Conservation (phyloP, 2,113 vertebrate genomes). For the Hippocampus abdominalis region DNA sequence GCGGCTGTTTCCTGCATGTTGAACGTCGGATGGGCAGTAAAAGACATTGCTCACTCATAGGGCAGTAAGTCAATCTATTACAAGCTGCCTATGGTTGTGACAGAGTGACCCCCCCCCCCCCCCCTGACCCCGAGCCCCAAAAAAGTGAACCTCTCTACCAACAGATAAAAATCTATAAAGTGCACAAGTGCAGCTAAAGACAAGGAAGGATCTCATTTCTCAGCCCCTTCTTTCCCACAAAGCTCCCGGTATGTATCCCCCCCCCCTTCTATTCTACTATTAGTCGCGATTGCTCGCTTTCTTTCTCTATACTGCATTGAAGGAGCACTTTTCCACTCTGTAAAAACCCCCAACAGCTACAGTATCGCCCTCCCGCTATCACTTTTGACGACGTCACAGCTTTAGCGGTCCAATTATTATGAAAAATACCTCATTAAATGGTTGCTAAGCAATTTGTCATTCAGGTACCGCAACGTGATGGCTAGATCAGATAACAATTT, state of each 20-base stretch:
- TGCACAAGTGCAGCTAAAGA: constrained; percentile 60
- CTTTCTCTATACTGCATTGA: constrained; percentile 3
- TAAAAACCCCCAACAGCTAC: neutral
- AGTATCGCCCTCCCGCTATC: neutral
- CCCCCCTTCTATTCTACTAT: constrained; percentile 20
- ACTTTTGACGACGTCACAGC: neutral
- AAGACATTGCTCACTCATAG: constrained; percentile 9
- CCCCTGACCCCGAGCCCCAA: too few relatives aligned
- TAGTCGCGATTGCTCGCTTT: constrained; percentile 4
- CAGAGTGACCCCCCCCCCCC: constrained; percentile 58
- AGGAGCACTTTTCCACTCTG: constrained; percentile 5
- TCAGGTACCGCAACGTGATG: neutral
- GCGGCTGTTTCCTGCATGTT: constrained; percentile 10
- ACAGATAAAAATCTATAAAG: constrained; percentile 60
- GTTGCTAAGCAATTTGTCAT: neutral
- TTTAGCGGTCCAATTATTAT: neutral
- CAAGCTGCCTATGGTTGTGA: constrained; percentile 20
- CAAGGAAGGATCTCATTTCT: constrained; percentile 59
- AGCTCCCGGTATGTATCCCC: constrained; percentile 26
- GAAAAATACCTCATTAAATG: neutral
- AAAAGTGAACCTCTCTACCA: constrained; percentile 49
- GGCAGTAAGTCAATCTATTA: constrained; percentile 51
- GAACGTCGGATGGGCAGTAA: constrained; percentile 23
- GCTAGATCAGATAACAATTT: neutral
- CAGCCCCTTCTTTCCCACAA: constrained; percentile 37